Percentiles rank a stretch among this genome's conserved stretches.
These are phyloP conservation scores for Drosophila mimetica DNA, from an alignment of 2,888 invertebrate species.

Conservation along the genomic window DNA sequence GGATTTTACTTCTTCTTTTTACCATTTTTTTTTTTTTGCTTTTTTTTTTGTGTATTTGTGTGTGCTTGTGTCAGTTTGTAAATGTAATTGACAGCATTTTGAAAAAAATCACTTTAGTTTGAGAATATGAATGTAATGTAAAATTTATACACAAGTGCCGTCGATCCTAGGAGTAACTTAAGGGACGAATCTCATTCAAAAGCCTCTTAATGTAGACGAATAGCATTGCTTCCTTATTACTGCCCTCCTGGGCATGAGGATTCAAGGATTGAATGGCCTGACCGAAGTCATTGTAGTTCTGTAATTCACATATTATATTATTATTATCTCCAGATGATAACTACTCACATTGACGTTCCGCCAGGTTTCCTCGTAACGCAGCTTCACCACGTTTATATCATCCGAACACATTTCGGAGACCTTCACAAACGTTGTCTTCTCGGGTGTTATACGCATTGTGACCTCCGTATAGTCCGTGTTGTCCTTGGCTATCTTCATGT, in stretches of 20 bases:
- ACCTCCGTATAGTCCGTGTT: conserved; percentile 58
- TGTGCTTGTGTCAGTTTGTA: conserved; percentile 1
- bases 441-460: conserved; percentile 76
- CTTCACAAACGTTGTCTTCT: conserved; percentile 77
- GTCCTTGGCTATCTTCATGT: conserved; percentile 65
- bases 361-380: conserved; percentile 77
- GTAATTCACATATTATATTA: not conserved
- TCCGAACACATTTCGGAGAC: conserved; percentile 77
- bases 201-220: conserved; percentile 56
- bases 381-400: conserved; percentile 61
- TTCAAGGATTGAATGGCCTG: conserved; percentile 44
- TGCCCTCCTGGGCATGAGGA: conserved; percentile 11
- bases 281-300: conserved; percentile 78
- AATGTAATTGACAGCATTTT: conserved; percentile 13
- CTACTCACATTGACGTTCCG: conserved; percentile 76
- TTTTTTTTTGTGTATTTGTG: conserved; percentile 12
- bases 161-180: conserved; percentile 74
- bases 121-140: conserved; percentile 17
- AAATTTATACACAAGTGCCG: conserved; percentile 5
- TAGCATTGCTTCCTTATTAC: conserved; percentile 22
- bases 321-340: fast-evolving
- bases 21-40: conserved; percentile 27
- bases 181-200: conserved; percentile 60
- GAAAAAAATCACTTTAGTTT: conserved; percentile 5
- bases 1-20: not conserved